A percentile compares a stretch with the other conserved stretches of the same genome.
Evolutionary conservation across 2,888 invertebrate genomes (phyloP).

Genomic region (Archips crataeganus): DNA sequence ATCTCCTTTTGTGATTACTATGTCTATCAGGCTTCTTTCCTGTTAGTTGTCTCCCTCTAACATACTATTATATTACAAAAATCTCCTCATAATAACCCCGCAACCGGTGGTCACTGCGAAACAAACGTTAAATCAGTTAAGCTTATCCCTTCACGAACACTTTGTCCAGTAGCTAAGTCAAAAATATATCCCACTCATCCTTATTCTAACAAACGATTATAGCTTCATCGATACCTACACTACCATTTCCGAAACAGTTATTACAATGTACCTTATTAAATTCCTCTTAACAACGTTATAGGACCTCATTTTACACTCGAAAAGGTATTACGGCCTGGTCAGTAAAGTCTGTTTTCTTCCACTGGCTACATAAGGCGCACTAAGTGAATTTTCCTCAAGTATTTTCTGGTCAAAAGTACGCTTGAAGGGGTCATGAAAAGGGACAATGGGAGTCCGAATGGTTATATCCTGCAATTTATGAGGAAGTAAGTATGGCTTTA

Average conservation of each 20-base stretch:
- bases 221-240: constrained; percentile 40
- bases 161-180: background rate
- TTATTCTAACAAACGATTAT: constrained; percentile 25
- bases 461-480: constrained; percentile 43
- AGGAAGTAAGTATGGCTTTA: constrained; percentile 39
- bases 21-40: no score
- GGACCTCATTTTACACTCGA: background rate
- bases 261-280: constrained; percentile 39
- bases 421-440: constrained; percentile 38
- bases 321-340: background rate
- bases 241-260: constrained; percentile 41
- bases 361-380: background rate
- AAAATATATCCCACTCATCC: background rate
- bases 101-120: background rate
- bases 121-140: background rate
- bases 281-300: constrained; percentile 31
- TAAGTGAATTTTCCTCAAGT: constrained; percentile 39
- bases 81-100: background rate
- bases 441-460: constrained; percentile 40
- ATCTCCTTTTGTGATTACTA: no score
- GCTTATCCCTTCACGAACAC: background rate
- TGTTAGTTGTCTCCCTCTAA: no score
- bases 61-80: background rate
- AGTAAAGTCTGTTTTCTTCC: constrained; percentile 11
- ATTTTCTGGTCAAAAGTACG: constrained; percentile 45